Percentiles rank a stretch among this genome's conserved stretches.
Conservation (phyloP, 2,113 vertebrate genomes). For the Bufo gargarizans region DNA sequence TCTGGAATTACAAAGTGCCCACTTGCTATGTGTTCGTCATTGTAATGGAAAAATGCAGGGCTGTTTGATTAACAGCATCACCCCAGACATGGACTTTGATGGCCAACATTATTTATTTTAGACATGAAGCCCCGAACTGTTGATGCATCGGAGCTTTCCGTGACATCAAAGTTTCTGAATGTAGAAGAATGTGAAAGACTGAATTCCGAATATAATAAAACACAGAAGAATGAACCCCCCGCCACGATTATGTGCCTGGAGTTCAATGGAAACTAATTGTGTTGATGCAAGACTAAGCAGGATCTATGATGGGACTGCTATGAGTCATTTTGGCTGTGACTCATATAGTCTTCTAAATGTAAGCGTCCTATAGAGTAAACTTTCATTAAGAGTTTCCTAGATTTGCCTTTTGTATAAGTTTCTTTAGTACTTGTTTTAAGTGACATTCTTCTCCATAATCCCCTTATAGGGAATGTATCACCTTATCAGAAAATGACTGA, state of each 20-base stretch:
- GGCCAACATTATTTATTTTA: conserved; percentile 21
- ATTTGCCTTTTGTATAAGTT: neutral
- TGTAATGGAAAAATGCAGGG: neutral
- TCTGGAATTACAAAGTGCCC: neutral
- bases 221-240: neutral
- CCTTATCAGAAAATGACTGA: no score
- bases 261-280: neutral
- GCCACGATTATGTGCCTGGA: neutral
- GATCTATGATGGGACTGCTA: neutral
- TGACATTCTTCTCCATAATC: no score
- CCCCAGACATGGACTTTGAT: neutral
- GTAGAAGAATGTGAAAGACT: neutral
- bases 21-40: neutral
- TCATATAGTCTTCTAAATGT: no score
- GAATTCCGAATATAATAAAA: conserved; percentile 4
- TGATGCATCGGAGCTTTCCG: neutral
- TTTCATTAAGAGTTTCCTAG: neutral
- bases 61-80: neutral
- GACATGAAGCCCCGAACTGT: neutral
- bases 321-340: neutral
- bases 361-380: no score
- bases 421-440: no score
- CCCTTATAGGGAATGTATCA: no score
- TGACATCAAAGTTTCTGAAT: conserved; percentile 29
- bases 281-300: neutral